These are phyloP conservation scores for Syrphus vitripennis DNA, from an alignment of 2,888 invertebrate genomes.

Conservation along the genomic window DNA sequence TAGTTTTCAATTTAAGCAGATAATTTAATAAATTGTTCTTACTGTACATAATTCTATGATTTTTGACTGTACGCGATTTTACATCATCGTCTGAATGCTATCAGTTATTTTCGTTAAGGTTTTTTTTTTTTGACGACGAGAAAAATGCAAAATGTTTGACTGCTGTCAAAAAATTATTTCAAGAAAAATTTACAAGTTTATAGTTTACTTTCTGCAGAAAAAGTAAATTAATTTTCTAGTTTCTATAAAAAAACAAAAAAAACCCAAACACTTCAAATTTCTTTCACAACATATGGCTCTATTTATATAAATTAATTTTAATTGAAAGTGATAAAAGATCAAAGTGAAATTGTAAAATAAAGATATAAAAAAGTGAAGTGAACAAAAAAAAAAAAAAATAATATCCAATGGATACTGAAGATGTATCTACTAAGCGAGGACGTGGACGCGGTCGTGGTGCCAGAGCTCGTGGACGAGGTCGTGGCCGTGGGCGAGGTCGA, in stretches of 20 bases:
- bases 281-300: background rate
- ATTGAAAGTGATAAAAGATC: background rate
- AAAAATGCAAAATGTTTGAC: constrained; percentile 1
- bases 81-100: background rate
- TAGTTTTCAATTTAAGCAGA: too few relatives aligned
- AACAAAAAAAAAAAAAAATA: background rate
- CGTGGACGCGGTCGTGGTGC: constrained; percentile 81
- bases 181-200: background rate
- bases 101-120: background rate
- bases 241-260: background rate
- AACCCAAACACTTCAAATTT: background rate
- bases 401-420: constrained; percentile 74
- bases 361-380: background rate
- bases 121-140: background rate
- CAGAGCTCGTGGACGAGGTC: constrained; percentile 87
- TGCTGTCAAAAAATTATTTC: background rate
- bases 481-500: constrained; percentile 90
- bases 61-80: background rate
- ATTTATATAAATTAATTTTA: background rate
- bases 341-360: background rate
- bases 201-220: background rate
- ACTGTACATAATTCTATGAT: background rate
- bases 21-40: background rate
- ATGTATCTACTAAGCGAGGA: constrained; percentile 76
- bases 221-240: background rate